Base-by-base conservation (phyloP, 2,888 invertebrate species). In the Gymnocheta viridis region DNA sequence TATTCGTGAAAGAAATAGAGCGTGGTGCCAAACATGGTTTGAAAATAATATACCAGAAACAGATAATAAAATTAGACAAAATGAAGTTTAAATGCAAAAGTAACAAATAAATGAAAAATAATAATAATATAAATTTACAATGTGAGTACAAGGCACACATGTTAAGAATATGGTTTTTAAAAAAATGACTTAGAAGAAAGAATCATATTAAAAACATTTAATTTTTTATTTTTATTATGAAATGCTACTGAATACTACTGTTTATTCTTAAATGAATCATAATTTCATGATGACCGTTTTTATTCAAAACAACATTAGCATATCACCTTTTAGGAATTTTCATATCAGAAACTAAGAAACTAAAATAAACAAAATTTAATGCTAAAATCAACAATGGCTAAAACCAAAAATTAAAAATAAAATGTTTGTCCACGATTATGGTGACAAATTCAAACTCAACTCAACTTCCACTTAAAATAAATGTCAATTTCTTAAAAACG, bases 1-100 rank as follows among this genome's bases (percentile, higher is more conserved):
- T 64, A 69, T 77, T 58, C 69, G 58, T 41, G 60, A 70, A 62
- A 62, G 62, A 79, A 85, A 79, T 78, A 82, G 85, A 82, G 79
- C 82, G 78, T 82, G 74, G 41, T 72, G 41, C 47, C 27, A 60
- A 79, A 70, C 69, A 73, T 73, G 80, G 64, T 60, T 70, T 82
- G 4, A 70, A 82, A 66, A 58, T 38, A 35, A 27, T 70, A 82
- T 41, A 64, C 41, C 54, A 58, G 10, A 66, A 62, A 35, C 27
- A 44, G 12, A 64, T 19, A 32, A 67, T 38, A 47, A 14, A 69
- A 44, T 74, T 67, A 70, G 29, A n/a, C 38, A 56, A 72, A 79
- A 44, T 49, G 38, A 82, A 78, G 49, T 72, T 66, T 56, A 54
- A 54, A 54, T 51, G 29, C 49, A 41, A 54, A 35, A 77, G 9